Percentiles rank a stretch among this genome's conserved stretches.
Conservation (phyloP, 2,888 invertebrate genomes). For the Tethea ocularis region DNA sequence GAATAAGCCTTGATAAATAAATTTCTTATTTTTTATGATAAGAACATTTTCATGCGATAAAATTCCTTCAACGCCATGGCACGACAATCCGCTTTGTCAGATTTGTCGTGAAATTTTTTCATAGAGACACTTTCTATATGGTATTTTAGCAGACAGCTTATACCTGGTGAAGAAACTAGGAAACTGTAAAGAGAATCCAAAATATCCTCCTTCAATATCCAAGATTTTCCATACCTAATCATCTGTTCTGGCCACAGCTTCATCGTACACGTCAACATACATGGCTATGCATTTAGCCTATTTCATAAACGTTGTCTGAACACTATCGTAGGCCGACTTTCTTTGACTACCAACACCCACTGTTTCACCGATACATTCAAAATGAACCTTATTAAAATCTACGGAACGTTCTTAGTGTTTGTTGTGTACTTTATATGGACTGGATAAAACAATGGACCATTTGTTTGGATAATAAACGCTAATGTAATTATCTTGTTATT, state of each 20-base stretch:
- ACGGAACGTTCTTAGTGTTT: not conserved
- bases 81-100: no score
- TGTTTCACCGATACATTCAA: not conserved
- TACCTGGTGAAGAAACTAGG: no score
- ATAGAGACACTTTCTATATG: not conserved
- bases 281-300: slow-evolving; percentile 3
- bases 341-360: not conserved
- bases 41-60: no score
- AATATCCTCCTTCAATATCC: not conserved
- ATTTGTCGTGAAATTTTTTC: not conserved
- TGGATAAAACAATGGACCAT: slow-evolving; percentile 2
- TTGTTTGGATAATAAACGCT: slow-evolving; percentile 2
- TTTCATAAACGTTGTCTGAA: slow-evolving; percentile 1
- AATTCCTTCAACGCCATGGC: no score
- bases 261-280: slow-evolving; percentile 3
- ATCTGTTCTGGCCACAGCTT: not conserved
- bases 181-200: no score
- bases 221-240: not conserved
- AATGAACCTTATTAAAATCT: not conserved
- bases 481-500: slow-evolving; percentile 4
- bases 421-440: not conserved
- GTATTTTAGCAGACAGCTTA: no score
- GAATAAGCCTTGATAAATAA: no score
- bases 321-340: slow-evolving; percentile 3
- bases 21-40: no score